phyloP scores from a whole-genome alignment of 2,113 vertebrate genomes.

The Accipiter virgatus region DNA sequence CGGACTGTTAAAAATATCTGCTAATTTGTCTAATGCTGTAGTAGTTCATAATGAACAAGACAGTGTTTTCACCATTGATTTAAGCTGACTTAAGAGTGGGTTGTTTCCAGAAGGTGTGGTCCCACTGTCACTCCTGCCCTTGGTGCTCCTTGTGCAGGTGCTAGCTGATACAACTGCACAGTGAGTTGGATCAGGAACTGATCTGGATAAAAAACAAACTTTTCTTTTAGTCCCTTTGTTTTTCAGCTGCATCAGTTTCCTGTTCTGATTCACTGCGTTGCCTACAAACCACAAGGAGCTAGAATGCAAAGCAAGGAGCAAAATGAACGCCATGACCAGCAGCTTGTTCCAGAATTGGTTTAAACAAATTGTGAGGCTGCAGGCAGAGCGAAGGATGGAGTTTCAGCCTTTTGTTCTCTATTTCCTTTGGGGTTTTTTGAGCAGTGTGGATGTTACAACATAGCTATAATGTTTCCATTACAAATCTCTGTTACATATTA shows the following conservation, averaged over 20 bases:
- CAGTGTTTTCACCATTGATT: neutral
- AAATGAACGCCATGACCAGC: neutral
- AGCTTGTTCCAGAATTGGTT: neutral
- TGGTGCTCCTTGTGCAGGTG: neutral
- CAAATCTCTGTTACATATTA: neutral
- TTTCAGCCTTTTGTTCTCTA: neutral
- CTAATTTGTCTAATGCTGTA: neutral
- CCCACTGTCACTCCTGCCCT: neutral
- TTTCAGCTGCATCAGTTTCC: constrained; percentile 51
- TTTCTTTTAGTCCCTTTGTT: neutral
- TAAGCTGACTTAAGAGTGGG: neutral
- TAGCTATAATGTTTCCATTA: neutral
- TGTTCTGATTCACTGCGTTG: constrained; percentile 27
- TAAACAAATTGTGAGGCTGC: neutral
- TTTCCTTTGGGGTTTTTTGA: neutral
- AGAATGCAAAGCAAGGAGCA: neutral
- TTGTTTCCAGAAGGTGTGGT: neutral
- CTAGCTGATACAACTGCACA: neutral
- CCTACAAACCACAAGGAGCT: neutral
- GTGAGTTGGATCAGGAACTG: neutral
- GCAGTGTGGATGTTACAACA: neutral
- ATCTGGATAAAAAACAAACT: neutral
- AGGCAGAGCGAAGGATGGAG: neutral
- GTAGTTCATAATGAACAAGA: neutral
- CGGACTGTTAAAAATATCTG: neutral